These are phyloP conservation scores for Microctonus aethiopoides DNA, from an alignment of 2,888 invertebrate genomes.

Conservation along the genomic window DNA sequence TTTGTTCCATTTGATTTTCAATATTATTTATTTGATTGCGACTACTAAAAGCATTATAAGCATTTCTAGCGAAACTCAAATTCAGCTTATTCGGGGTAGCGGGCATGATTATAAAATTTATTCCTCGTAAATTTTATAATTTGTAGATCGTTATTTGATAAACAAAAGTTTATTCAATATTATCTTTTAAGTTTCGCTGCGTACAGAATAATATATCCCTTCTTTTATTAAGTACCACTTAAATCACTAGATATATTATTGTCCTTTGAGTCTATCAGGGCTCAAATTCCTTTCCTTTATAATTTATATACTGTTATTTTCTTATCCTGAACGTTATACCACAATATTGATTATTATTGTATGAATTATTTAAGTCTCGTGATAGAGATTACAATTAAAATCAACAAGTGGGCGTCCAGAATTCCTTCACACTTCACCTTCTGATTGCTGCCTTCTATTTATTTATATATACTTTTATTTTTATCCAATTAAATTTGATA, in stretches of 20 bases:
- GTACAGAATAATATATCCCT: background rate
- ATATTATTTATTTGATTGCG: conserved; percentile 51
- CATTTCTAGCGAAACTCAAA: conserved; percentile 65
- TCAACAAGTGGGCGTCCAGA: background rate
- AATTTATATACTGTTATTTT: background rate
- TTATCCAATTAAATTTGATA: background rate
- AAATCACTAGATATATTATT: background rate
- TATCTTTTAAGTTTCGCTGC: background rate
- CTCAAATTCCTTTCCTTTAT: background rate
- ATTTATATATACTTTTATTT: conserved; percentile 2
- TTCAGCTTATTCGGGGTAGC: conserved; percentile 66
- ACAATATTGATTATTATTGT: background rate
- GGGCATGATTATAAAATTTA: conserved; percentile 54
- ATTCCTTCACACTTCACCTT: background rate
- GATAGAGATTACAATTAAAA: background rate
- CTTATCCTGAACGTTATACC: no score
- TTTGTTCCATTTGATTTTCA: conserved; percentile 64
- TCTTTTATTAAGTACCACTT: background rate
- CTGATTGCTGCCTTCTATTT: background rate
- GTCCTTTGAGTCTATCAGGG: background rate
- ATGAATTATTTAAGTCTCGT: background rate
- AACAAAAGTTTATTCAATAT: background rate
- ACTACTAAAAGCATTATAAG: conserved; percentile 64
- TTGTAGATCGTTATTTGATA: background rate
- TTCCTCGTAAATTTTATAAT: background rate